Base-by-base conservation (phyloP, 2,113 vertebrate species). In the Cyanocitta stelleri region DNA sequence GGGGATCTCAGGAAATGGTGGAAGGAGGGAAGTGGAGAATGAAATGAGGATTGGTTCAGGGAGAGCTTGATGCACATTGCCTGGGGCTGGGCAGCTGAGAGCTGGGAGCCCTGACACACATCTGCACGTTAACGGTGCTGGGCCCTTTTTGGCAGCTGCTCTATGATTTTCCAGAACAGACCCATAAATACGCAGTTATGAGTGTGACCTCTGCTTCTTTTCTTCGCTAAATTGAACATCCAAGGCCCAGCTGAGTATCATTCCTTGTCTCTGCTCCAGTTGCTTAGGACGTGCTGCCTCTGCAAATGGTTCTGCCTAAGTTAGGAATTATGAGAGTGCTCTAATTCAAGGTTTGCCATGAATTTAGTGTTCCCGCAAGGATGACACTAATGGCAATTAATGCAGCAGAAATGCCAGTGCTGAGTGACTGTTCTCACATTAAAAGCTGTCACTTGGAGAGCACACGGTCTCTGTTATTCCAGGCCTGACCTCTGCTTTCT, bases 301-400 rank as follows among this genome's bases (percentile, higher is more conserved):
- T 3, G 8, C 92, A 90, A 93, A 95, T 48, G 75, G 56, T 32
- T 37, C 75, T 35, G 39, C 84, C 64, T 8, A 55, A 62, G 24
- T 13, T 21, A 89, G 88, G 92, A 97, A 82, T 93, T 37, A 91
- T 3, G 24, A 88, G 75, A 71, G 63, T 0, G 7, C 0, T 1
- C 61, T 78, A 93, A 83, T 96, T 94, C 87, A 86, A 80, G 91
- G 63, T 83, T 92, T 91, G 93, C 93, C 49, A 18, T 88, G 75
- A 96, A 95, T 95, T 86, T 39, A 81, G 72, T 58, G 72, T 52
- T 92, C 90, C 83, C 1, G 0, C 90, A 93, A 93, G 90, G 83
- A 37, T 91, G 95, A 88, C 93, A 90, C 79, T 92, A 95, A 94
- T 79, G 92, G 93, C 93, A 94, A 90, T 96, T 91, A 96, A 74